Percentiles rank a stretch among this genome's conserved stretches.
Evolutionary conservation across 2,797 vertebrate species (phyloP).

Genomic region (Alcedo atthis): DNA sequence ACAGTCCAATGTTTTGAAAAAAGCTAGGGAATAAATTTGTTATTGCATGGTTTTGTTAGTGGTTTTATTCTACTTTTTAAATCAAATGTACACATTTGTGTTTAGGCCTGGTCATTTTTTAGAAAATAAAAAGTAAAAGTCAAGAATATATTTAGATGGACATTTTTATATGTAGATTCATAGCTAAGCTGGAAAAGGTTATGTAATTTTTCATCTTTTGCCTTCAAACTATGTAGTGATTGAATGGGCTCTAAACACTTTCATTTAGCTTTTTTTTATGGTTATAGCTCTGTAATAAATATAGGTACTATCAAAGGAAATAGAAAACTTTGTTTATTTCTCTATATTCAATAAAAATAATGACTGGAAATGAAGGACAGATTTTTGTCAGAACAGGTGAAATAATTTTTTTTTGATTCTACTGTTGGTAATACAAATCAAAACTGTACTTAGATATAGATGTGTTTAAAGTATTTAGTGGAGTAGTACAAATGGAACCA

Average conservation of each 20-base stretch:
- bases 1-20: not conserved
- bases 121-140: not conserved
- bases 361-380: not conserved
- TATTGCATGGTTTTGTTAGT: not conserved
- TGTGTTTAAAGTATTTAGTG: not conserved
- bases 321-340: not conserved
- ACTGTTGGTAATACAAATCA: not conserved
- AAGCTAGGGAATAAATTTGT: slow-evolving; percentile 8
- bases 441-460: not conserved
- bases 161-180: not conserved
- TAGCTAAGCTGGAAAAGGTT: not conserved
- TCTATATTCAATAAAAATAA: not conserved
- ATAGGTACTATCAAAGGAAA: not conserved
- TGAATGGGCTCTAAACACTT: not conserved
- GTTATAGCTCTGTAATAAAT: not conserved
- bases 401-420: not conserved
- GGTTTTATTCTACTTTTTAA: not conserved
- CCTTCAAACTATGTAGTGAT: not conserved
- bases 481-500: not conserved
- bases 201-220: not conserved
- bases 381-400: not conserved
- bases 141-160: not conserved
- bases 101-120: not conserved
- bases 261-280: no score
- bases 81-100: not conserved